Evolutionary conservation across 1,140 invertebrate species (phyloP).

Genomic region (Wiebesia pumilae): DNA sequence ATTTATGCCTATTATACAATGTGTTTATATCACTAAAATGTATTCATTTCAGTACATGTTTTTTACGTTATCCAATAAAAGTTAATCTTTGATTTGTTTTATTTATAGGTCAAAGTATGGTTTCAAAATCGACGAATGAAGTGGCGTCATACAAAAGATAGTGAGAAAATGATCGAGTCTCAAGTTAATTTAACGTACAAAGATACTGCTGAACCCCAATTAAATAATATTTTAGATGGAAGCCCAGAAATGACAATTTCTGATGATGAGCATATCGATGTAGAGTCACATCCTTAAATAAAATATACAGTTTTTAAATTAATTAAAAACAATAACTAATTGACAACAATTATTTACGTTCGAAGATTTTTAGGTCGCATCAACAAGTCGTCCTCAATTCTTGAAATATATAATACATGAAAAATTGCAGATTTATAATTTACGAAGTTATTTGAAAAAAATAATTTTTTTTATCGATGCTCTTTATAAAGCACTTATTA

Average conservation of each 20-base stretch:
- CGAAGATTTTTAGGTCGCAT: too few relatives aligned
- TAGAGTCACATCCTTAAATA: conserved; percentile 2
- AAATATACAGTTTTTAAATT: not conserved
- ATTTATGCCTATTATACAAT: too few relatives aligned
- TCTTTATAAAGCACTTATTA: too few relatives aligned
- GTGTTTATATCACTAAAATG: not conserved
- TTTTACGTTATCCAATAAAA: conserved; percentile 24
- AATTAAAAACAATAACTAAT: not conserved
- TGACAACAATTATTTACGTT: too few relatives aligned
- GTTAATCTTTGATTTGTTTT: conserved; percentile 38
- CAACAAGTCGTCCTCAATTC: too few relatives aligned
- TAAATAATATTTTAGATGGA: not conserved
- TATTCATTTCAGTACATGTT: not conserved
- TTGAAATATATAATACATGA: too few relatives aligned
- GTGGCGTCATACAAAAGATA: conserved; percentile 90
- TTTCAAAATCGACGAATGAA: conserved; percentile 96
- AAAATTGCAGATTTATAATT: too few relatives aligned
- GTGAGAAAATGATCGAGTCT: conserved; percentile 62
- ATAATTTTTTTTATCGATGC: too few relatives aligned
- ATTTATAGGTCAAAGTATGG: conserved; percentile 90
- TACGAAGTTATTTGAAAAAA: too few relatives aligned
- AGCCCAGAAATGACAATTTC: not conserved
- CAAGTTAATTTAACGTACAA: conserved; percentile 50
- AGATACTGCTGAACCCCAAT: not conserved
- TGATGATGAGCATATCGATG: conserved; percentile 23